Evolutionary conservation across 2,113 vertebrate species (phyloP), one percentile per base, ranked within the genome.

Genomic region (Smithornis capensis): DNA sequence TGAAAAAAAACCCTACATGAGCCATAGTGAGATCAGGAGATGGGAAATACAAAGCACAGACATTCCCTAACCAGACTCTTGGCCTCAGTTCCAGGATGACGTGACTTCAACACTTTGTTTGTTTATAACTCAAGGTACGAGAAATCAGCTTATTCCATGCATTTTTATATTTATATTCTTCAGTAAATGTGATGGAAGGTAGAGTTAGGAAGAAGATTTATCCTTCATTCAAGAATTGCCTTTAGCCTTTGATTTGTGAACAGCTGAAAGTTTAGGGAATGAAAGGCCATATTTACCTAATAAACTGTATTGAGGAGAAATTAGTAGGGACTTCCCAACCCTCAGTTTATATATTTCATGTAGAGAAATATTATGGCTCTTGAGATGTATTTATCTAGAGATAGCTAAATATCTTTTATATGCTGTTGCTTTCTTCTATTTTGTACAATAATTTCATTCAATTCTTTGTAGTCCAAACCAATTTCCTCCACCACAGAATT

Each of bases 401-500:
- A 91, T 50, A 74, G n/a, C 42, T 82, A 91, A 94, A 53, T 33
- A 35, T 57, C 12, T 87, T 74, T 64, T 91, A 62, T 57, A 67
- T 25, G 23, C 23, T 29, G 0, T 79, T 94, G 24, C 37, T 83
- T 92, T 83, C 45, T 74, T 38, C 33, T 94, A 75, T 56, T 92
- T 57, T 92, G 56, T 56, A 93, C 29, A 92, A 91, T 92, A 83
- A 95, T 87, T 96, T 81, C 21, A 57, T 40, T 62, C 60, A 86
- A 4, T 78, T 77, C 52, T 95, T 95, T 92, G 45, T 50, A 87
- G 63, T 71, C 80, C 94, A 85, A 97, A 87, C 76, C 92, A 91
- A 92, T 93, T 97, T 96, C 73, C 81, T 97, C 63, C n/a, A 60
- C 55, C 50, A 60, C 33, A 85, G 42, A 45, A 71, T 73, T 96